phyloP scores from a whole-genome alignment of 1,140 invertebrate genomes.

The Cataglyphis hispanica region DNA sequence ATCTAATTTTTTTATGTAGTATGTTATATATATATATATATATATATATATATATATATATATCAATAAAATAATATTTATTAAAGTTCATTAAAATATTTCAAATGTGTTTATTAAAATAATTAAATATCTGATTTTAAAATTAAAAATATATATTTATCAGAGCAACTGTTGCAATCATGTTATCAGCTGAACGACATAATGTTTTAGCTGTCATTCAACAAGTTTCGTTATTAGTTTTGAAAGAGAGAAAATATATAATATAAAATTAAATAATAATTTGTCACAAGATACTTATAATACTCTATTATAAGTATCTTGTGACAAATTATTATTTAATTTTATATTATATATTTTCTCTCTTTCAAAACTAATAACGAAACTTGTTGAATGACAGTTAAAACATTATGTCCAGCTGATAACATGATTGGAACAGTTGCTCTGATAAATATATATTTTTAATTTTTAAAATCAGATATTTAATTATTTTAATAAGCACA shows the following conservation, averaged over 20 bases:
- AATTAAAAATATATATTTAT: not conserved
- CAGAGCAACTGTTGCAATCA: not conserved
- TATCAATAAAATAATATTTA: not conserved
- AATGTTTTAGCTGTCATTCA: not conserved
- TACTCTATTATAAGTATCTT: not conserved
- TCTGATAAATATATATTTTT: not conserved
- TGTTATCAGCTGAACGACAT: not conserved
- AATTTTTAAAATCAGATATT: not conserved
- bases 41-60: too few relatives aligned
- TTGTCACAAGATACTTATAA: not conserved
- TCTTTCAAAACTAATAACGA: too few relatives aligned
- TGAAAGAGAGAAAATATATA: too few relatives aligned
- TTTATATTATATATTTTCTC: not conserved
- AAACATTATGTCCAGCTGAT: not conserved
- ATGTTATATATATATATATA: not conserved
- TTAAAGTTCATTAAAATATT: too few relatives aligned
- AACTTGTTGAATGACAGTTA: not conserved
- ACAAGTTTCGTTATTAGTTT: too few relatives aligned
- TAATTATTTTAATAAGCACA: not conserved
- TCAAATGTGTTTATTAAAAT: not conserved
- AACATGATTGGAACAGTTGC: not conserved
- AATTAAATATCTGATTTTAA: not conserved
- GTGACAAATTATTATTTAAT: not conserved
- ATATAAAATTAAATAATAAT: not conserved
- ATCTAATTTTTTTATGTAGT: not conserved